Base-by-base conservation (phyloP, 2,888 invertebrate species). In the Sinodicranocentrus sp. region DNA sequence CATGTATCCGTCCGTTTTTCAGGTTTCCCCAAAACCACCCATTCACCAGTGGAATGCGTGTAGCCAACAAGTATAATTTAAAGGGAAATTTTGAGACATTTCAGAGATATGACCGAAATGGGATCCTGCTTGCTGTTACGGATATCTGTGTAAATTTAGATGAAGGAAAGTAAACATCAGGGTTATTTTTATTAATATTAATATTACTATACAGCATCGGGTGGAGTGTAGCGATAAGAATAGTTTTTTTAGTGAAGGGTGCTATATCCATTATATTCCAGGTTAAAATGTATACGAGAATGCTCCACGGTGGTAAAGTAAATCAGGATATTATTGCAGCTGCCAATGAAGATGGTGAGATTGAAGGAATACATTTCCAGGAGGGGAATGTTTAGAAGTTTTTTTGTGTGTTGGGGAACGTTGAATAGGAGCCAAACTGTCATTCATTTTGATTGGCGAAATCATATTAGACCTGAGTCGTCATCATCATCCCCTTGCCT, bases 371-470 rank as follows among this genome's bases (percentile, higher is more conserved):
- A 57, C 6, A 23, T 23, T 57, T 57, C 23, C 57, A 57, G 3
- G 21, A 57, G n/a, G 23, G 57, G 57, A 57, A 57, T 5, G 21
- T 57, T 21, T 57, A 8, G 21, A 5, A 10, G 3, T 10, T 52
- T 17, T 52, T 17, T 52, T n/a, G 10, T 15, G 17, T 61, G 26
- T 44, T 44, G 21, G 25, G 26, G 61, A 26, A 57, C 43, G 77
- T 54, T 67, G 77, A 77, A 67, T 77, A 17, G 67, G 77, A 77
- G 77, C 77, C 77, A 70, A 70, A 48, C 70, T 70, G 70, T 78
- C 78, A 61, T 78, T 78, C 70, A 70, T 61, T 70, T 70, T 78
- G 70, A 78, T 70, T 70, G 59, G 52, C 52, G 75, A 61, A 65
- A 75, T 65, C 39, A 65, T 75, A 65, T 65, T 75, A 65, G n/a